These are phyloP conservation scores for Drosophila grimshawi DNA, from an alignment of 1,140 invertebrate genomes.

Conservation along the genomic window DNA sequence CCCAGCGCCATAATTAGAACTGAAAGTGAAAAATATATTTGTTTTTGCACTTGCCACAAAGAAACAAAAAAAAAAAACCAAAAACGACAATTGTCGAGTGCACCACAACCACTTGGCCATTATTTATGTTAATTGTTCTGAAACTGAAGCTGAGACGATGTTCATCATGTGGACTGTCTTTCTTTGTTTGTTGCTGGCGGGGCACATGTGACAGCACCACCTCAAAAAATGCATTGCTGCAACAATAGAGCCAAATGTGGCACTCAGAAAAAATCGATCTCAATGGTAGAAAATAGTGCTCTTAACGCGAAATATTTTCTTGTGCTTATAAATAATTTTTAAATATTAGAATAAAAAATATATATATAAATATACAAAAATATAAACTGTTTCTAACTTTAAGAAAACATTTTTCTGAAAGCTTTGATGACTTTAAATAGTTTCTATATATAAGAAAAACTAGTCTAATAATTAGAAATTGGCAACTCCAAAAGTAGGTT, in stretches of 20 bases:
- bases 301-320: no score
- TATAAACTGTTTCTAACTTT: no score
- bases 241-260: not conserved
- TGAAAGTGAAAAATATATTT: constrained; percentile 77
- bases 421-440: no score
- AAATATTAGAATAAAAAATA: no score
- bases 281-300: no score
- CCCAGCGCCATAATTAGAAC: constrained; percentile 70
- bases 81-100: constrained; percentile 30
- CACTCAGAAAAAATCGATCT: no score
- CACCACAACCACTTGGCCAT: constrained; percentile 69
- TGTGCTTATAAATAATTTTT: not conserved
- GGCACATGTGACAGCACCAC: constrained; percentile 61
- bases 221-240: constrained; percentile 35
- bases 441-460: no score
- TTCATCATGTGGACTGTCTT: constrained; percentile 60
- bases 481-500: no score
- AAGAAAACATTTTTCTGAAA: no score
- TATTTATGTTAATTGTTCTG: constrained; percentile 77
- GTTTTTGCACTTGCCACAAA: constrained; percentile 64
- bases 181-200: constrained; percentile 37
- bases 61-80: constrained; percentile 27
- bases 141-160: constrained; percentile 61
- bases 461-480: no score
- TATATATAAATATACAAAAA: no score